Conservation (phyloP, 2,797 vertebrate species). For the Danio choprae region DNA sequence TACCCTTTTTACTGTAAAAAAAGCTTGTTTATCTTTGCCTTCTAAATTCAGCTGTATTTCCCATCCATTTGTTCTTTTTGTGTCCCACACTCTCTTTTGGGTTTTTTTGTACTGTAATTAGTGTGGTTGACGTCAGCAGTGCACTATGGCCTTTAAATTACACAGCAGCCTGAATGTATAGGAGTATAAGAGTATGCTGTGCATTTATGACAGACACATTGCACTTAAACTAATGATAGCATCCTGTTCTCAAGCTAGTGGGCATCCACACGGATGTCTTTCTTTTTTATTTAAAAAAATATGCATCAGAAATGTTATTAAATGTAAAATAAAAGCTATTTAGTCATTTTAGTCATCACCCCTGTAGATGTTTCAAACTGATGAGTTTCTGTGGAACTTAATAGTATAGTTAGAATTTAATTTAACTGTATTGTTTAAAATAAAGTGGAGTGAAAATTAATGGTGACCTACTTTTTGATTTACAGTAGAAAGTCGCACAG, state of each 20-base stretch:
- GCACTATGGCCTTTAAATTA: conserved; percentile 40
- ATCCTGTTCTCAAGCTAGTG: conserved; percentile 6
- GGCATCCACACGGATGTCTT: neutral
- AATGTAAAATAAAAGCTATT: neutral
- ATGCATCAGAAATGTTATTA: neutral
- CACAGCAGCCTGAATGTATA: conserved; percentile 22
- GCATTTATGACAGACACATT: neutral
- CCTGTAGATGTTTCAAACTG: neutral
- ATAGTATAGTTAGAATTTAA: neutral
- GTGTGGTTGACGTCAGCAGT: conserved; percentile 33
- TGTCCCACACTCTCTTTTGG: conserved; percentile 39
- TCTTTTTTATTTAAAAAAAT: neutral
- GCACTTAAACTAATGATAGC: neutral
- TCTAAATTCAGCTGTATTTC: conserved; percentile 34
- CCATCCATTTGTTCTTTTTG: conserved; percentile 8
- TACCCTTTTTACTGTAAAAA: conserved; percentile 11
- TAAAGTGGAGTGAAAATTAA: neutral
- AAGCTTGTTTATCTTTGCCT: conserved; percentile 8
- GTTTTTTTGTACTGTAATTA: conserved; percentile 49
- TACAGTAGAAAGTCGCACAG: neutral
- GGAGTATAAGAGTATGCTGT: neutral
- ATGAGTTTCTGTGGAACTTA: neutral
- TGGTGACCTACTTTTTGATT: neutral
- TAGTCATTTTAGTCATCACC: neutral
- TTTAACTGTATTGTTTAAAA: neutral